Conservation (phyloP, 2,888 invertebrate species). For the Rhamnusium bicolor region DNA sequence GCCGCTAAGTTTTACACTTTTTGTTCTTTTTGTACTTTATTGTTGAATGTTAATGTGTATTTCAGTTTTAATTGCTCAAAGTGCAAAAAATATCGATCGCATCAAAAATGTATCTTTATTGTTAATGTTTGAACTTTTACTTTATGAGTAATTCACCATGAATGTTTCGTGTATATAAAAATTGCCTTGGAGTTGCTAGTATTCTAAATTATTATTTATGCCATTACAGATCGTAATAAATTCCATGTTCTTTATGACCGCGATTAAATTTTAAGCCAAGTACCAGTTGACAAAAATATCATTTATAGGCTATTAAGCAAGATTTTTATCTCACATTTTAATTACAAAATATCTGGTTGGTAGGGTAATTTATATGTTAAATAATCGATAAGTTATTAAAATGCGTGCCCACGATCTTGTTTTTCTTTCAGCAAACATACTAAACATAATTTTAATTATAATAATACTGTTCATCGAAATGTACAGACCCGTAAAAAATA, state of each 20-base stretch:
- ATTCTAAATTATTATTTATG: conserved; percentile 51
- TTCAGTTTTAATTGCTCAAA: background rate
- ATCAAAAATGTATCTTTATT: background rate
- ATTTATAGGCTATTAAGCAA: conserved; percentile 58
- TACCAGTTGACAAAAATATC: conserved; percentile 58
- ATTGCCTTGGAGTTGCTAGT: conserved; percentile 5
- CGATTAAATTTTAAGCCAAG: conserved; percentile 53
- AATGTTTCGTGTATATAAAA: background rate
- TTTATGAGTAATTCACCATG: background rate
- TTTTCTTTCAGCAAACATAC: conserved; percentile 55
- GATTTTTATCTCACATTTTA: conserved; percentile 60
- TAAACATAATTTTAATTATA: conserved; percentile 55
- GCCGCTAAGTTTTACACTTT: background rate
- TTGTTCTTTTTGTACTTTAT: background rate
- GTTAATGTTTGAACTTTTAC: background rate
- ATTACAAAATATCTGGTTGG: conserved; percentile 56
- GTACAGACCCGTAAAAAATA: conserved; percentile 31
- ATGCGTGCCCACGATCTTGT: conserved; percentile 60
- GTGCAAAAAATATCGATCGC: background rate
- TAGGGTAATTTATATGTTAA: conserved; percentile 60
- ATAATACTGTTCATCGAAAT: conserved; percentile 48
- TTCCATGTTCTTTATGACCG: conserved; percentile 51
- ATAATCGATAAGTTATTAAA: conserved; percentile 64
- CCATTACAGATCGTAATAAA: conserved; percentile 45
- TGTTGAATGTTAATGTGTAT: background rate